Evolutionary conservation across 1,140 invertebrate genomes (phyloP).

Genomic region (Vanessa tameamea): DNA sequence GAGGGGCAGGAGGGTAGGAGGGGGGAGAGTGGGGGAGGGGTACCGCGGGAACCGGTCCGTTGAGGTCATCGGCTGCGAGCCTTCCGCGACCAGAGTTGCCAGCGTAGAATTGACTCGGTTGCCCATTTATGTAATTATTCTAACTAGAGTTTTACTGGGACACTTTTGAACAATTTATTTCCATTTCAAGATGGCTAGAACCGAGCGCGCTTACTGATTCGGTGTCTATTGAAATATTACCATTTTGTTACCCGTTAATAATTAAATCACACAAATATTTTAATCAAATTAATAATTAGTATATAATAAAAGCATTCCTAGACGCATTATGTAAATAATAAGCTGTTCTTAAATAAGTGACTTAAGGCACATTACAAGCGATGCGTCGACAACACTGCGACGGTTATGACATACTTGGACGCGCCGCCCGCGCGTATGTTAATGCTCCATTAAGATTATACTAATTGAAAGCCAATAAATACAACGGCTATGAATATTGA

Average conservation of each 20-base stretch:
- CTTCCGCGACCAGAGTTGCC: slow-evolving; percentile 73
- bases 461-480: slow-evolving; percentile 81
- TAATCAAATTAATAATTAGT: background rate
- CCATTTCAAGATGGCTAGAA: slow-evolving; percentile 45
- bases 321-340: background rate
- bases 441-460: slow-evolving; percentile 80
- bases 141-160: slow-evolving; percentile 55
- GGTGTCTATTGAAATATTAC: background rate
- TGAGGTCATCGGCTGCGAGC: slow-evolving; percentile 78
- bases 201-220: slow-evolving; percentile 29
- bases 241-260: background rate
- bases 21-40: slow-evolving; percentile 40
- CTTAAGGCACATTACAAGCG: slow-evolving; percentile 14
- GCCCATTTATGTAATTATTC: slow-evolving; percentile 66
- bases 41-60: slow-evolving; percentile 68
- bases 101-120: slow-evolving; percentile 52
- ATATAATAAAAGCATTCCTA: background rate
- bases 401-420: slow-evolving; percentile 57
- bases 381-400: slow-evolving; percentile 55
- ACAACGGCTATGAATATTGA: slow-evolving; percentile 80
- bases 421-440: slow-evolving; percentile 67
- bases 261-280: background rate
- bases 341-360: background rate
- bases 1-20: slow-evolving; percentile 38
- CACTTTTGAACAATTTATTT: slow-evolving; percentile 47